Base-by-base conservation (phyloP, 2,888 invertebrate species). In the Ochropacha duplaris region DNA sequence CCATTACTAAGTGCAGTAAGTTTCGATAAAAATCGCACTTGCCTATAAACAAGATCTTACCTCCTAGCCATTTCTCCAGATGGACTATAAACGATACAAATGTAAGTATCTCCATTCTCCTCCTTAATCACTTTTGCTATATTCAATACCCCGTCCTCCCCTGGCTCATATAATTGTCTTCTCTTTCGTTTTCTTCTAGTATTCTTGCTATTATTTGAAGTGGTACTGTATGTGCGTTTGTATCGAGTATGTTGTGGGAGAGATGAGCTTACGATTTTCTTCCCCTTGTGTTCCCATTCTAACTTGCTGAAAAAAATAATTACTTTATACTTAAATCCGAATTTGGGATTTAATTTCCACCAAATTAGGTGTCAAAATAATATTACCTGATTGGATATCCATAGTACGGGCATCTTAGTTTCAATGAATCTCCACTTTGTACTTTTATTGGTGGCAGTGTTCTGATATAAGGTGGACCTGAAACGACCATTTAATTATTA, bases 401-500 rank as follows among this genome's bases (percentile, higher is more conserved):
- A 44, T 97, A 96, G 79, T 96, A 97, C 54, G 97, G 97, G 84
- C 98, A 98, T 70, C 95, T 94, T 51, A 98, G 92, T 70, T 94
- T 95, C 64, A 96, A 93, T 62, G 95, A 94, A 66, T 96, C 94
- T 19, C 96, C 96, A 62, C 97, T 96, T 61, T 97, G 96, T 3
- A 96, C 96, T 78, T 97, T 96, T 58, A 96, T 94, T 28, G 96
- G 96, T 22, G 95, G 95, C 67, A 96, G 93, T 50, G 95, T 94
- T 72, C 96, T 94, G 55, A 96, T 96, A 80, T 96, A 96, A 5
- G 96, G 96, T 26, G 96, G 94, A 58, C 96, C 96, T 96, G 79
- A 28, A 83, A 84, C 56, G 50, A n/a, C 22, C 12, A 19, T 9
- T 16, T 5, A 49, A 55, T 22, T 14, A 11, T 26, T 2, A n/a